Evolutionary conservation across 2,113 vertebrate genomes (phyloP), one percentile per base, ranked within the genome.

Genomic region (human): DNA sequence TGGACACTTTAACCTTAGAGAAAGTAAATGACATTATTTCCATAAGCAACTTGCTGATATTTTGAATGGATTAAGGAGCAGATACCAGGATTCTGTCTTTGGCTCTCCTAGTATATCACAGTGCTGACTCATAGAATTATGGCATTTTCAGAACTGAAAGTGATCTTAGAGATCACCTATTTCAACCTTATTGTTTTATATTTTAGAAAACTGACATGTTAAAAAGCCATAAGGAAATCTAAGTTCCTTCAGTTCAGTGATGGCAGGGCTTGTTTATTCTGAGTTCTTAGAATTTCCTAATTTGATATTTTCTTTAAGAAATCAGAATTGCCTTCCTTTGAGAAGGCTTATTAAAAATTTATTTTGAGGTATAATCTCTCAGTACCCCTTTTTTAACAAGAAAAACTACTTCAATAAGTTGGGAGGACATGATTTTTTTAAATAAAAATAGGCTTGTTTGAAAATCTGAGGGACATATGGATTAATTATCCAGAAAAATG

Each of bases 1-100:
- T 93, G 72, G 66, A 86, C 25, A 83, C 6, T 92, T 87, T 94
- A 95, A 90, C 50, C 22, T 22, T 55, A 83, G 66, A 83, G 87
- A 94, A 79, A 96, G 85, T 75, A 90, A 93, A 94, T 93, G 66
- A 72, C 12, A 48, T 84, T 93, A 80, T 97, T 92, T 97, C 38
- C 12, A 18, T 35, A 79, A 93, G 81, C 52, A 75, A 45, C 64
- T 82, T 96, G 57, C 40, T 92, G 92, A 73, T 92, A 66, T 88
- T 95, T 94, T 79, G 61, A 90, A 4, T 75, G 89, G 75, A 90
- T 73, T 95, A 79, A 96, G 84, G 89, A 93, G 64, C 78, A 84
- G 81, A 88, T 38, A 87, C 13, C 17, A 73, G 27, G 22, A 70
- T 83, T 92, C 57, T 88, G 59, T 75, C 9, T 80, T 43, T 85